phyloP scores from a whole-genome alignment of 2,888 invertebrate genomes.

The Clanis bilineata region DNA sequence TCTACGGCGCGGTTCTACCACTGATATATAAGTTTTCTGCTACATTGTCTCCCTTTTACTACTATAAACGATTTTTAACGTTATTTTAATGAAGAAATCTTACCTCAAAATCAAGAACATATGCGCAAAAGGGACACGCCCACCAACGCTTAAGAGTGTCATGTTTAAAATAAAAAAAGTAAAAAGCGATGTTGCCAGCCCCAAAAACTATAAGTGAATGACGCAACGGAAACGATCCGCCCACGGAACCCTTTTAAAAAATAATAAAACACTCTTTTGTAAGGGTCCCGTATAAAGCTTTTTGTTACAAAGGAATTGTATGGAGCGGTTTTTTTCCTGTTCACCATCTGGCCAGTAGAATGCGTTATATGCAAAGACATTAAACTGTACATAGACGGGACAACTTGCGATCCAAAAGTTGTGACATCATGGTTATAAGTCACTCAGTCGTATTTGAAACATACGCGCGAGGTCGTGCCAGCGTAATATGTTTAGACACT shows the following conservation, averaged over 20 bases:
- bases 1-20: too few relatives aligned
- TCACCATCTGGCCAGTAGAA: constrained; percentile 32
- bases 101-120: constrained; percentile 19
- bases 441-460: too few relatives aligned
- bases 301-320: constrained; percentile 35
- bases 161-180: constrained; percentile 40
- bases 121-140: constrained; percentile 28
- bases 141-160: constrained; percentile 38
- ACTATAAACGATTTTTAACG: too few relatives aligned
- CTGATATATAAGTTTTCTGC: too few relatives aligned
- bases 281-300: constrained; percentile 29
- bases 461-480: too few relatives aligned
- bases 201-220: constrained; percentile 40
- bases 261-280: constrained; percentile 44
- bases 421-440: too few relatives aligned
- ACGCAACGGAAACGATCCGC: constrained; percentile 38
- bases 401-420: not conserved
- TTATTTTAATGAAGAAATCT: not conserved
- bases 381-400: too few relatives aligned
- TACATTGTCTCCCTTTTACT: too few relatives aligned
- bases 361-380: constrained; percentile 1
- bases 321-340: constrained; percentile 24
- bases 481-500: too few relatives aligned
- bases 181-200: constrained; percentile 33
- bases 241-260: constrained; percentile 56